phyloP scores from a whole-genome alignment of 30 jellyfish, hydroid and myxozoan genomes.

The Nemopilema nomurai region DNA sequence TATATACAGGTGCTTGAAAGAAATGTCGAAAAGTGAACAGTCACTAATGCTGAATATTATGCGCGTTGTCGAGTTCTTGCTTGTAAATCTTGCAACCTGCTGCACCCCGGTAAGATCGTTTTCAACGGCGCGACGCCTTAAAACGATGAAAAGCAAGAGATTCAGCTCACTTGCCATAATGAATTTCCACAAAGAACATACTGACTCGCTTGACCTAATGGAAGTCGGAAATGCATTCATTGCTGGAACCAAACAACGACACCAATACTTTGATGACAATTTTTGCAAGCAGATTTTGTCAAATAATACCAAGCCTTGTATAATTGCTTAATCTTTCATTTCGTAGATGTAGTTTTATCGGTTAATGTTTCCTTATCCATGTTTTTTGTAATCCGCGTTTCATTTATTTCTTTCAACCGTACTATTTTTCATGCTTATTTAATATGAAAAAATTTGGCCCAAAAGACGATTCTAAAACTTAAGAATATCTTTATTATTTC shows the following conservation, averaged over 20 bases:
- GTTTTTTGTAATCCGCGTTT: background rate
- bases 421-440: background rate
- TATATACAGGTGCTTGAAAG: background rate
- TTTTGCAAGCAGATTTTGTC: background rate
- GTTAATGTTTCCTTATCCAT: background rate
- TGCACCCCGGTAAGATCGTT: conserved; percentile 13
- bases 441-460: background rate
- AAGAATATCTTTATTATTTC: background rate
- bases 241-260: background rate
- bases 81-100: conserved; percentile 2
- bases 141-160: conserved; percentile 4
- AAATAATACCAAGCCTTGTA: background rate
- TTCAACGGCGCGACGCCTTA: conserved; percentile 6
- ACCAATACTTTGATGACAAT: background rate
- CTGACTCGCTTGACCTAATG: background rate
- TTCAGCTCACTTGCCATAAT: background rate
- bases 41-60: background rate
- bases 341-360: background rate
- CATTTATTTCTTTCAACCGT: background rate
- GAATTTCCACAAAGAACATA: background rate
- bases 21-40: background rate
- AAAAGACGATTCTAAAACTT: background rate
- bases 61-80: background rate
- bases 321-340: background rate
- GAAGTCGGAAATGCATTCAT: conserved; percentile 6